Evolutionary conservation across 2,888 invertebrate species (phyloP), one percentile per base, ranked within the genome.

Genomic region (Netelia inedita): DNA sequence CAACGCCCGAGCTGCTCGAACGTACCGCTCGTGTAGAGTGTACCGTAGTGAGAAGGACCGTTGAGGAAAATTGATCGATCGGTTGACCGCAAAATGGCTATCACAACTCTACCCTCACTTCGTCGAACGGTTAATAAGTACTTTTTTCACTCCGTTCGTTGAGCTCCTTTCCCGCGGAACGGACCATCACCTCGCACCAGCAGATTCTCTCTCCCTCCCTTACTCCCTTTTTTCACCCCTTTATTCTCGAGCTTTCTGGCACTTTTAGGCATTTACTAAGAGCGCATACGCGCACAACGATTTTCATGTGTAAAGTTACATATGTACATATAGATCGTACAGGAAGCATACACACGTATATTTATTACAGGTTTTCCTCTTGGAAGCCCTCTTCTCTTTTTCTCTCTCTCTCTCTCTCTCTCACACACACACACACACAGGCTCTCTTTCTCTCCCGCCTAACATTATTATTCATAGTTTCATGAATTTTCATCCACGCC

Each of bases 381-480:
- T 2, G 19, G 35, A 73, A 73, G 14, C 61, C 10, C 73, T 28
- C 57, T 10, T 53, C 55, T 35, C 46, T 8, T 35, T 59, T 5
- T 59, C 65, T 57, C 41, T 35, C 53, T 69, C 63, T 57, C 35
- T 63, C 53, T 11, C 28, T 69, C 63, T 73, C 68, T 80, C 75
- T 50, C 8, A 35, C 35, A 6, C 35, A 35, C 1, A 35, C 8
- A 35, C 6, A 35, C 35, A 35, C 0, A 35, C 8, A 6, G 35
- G 35, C 74, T 50, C 73, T 35, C 46, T 65, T 59, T 63, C 79
- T 83, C 85, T 59, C 82, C 82, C 68, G 50, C 73, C 46, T 35
- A 72, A 83, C 88, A 89, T 92, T 92, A 90, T 90, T 92, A 93
- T 93, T 93, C 91, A 92, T 92, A 89, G 89, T 91, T 90, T 90